Evolutionary conservation across 2,113 vertebrate species (phyloP).

Genomic region (Numida meleagris): DNA sequence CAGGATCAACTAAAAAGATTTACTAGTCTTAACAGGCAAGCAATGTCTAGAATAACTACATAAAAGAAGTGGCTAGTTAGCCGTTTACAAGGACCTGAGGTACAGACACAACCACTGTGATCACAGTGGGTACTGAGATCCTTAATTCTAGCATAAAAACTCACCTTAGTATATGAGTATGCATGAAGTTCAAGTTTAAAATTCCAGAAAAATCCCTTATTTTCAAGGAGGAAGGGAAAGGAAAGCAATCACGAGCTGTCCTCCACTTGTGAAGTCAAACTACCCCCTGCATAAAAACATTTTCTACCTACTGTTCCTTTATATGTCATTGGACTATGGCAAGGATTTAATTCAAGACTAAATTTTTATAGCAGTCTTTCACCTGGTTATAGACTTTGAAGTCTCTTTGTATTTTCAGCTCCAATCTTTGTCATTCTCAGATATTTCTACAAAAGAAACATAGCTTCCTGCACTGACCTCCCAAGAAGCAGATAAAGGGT

Average conservation of each 20-base stretch:
- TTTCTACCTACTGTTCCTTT: not conserved
- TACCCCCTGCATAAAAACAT: not conserved
- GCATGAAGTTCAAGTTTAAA: not conserved
- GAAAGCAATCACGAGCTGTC: fast-evolving
- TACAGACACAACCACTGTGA: not conserved
- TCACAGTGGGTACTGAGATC: not conserved
- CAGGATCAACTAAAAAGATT: not conserved
- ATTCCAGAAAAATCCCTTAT: not conserved
- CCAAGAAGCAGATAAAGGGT: not conserved
- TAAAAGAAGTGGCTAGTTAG: not conserved
- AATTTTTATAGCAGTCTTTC: not conserved
- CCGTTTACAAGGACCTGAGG: not conserved
- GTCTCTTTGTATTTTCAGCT: not conserved
- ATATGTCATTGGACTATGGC: not conserved
- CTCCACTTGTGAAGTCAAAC: not conserved
- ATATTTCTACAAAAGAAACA: not conserved
- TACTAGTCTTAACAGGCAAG: not conserved
- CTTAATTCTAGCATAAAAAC: not conserved
- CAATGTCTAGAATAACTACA: not conserved
- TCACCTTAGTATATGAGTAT: not conserved
- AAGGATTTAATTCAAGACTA: not conserved
- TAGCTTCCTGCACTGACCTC: not conserved
- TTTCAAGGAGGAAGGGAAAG: not conserved
- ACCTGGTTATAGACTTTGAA: not conserved
- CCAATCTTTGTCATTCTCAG: not conserved